These are phyloP conservation scores for Sialis lutaria DNA, from an alignment of 2,888 invertebrate species.

Conservation along the genomic window DNA sequence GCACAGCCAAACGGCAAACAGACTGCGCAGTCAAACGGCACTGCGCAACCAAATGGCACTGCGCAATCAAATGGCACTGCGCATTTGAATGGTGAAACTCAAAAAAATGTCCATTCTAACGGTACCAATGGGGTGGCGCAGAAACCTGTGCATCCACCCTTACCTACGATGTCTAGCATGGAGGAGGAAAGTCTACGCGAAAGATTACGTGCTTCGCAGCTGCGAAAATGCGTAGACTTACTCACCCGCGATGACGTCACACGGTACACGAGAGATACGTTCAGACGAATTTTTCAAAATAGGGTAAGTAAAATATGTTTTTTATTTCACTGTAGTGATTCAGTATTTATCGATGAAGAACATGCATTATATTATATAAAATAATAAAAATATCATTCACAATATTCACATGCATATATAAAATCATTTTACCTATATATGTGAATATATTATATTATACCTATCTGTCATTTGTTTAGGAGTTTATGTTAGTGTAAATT, in stretches of 20 bases:
- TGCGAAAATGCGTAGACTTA: slow-evolving; percentile 47
- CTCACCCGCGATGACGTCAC: slow-evolving; percentile 37
- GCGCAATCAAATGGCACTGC: too few relatives aligned
- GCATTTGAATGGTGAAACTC: too few relatives aligned
- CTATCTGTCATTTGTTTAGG: not conserved
- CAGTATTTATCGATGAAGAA: too few relatives aligned
- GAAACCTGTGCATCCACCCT: not conserved
- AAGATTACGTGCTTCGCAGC: slow-evolving; percentile 35
- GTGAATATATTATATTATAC: too few relatives aligned
- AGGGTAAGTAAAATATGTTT: slow-evolving; percentile 43
- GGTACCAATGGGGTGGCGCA: too few relatives aligned
- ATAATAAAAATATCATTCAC: not conserved
- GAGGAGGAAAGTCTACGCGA: slow-evolving; percentile 52
- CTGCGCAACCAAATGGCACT: too few relatives aligned
- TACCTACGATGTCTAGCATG: slow-evolving; percentile 39
- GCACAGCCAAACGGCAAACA: too few relatives aligned
- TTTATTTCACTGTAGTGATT: too few relatives aligned
- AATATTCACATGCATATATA: not conserved
- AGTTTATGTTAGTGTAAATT: too few relatives aligned
- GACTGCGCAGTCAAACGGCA: too few relatives aligned
- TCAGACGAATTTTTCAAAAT: slow-evolving; percentile 47
- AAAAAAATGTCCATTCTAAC: too few relatives aligned
- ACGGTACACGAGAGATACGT: slow-evolving; percentile 41
- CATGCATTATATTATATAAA: too few relatives aligned
- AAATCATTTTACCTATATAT: not conserved